A percentile compares a stretch with the other conserved stretches of the same genome.
Conservation (phyloP, 2,797 vertebrate genomes). For the Channa striata region DNA sequence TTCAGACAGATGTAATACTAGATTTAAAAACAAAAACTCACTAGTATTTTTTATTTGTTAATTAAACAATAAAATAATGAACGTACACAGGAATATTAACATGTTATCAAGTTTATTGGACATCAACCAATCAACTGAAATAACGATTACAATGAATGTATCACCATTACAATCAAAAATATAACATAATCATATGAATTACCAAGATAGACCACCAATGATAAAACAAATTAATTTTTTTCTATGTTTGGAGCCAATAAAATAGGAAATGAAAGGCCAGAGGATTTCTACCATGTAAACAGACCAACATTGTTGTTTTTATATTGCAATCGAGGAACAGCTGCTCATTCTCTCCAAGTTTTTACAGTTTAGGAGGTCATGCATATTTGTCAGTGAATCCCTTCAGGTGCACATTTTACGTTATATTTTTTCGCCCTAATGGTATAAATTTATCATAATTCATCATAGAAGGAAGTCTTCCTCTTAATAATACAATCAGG, state of each 20-base stretch:
- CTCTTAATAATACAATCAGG: not conserved
- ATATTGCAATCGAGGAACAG: not conserved
- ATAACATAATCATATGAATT: not conserved
- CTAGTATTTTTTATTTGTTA: no score
- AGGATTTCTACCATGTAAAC: no score
- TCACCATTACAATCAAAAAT: not conserved
- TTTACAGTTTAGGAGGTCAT: not conserved
- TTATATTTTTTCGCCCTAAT: not conserved
- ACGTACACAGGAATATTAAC: no score
- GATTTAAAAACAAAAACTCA: conserved; percentile 22
- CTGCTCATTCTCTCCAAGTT: not conserved
- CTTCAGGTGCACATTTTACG: no score
- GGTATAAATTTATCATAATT: not conserved
- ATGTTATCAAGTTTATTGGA: not conserved
- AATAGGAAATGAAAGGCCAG: not conserved
- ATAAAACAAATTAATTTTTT: not conserved
- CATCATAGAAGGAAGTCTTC: not conserved
- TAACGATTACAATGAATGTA: not conserved
- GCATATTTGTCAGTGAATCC: not conserved
- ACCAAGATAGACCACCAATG: not conserved
- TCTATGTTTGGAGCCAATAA: not conserved
- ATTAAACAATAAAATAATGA: no score
- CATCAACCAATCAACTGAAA: not conserved
- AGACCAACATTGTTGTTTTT: no score
- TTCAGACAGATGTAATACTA: conserved; percentile 1